A percentile compares a stretch with the other conserved stretches of the same genome.
Conservation (phyloP, 1,140 invertebrate species). For the Bradysia coprophila region DNA sequence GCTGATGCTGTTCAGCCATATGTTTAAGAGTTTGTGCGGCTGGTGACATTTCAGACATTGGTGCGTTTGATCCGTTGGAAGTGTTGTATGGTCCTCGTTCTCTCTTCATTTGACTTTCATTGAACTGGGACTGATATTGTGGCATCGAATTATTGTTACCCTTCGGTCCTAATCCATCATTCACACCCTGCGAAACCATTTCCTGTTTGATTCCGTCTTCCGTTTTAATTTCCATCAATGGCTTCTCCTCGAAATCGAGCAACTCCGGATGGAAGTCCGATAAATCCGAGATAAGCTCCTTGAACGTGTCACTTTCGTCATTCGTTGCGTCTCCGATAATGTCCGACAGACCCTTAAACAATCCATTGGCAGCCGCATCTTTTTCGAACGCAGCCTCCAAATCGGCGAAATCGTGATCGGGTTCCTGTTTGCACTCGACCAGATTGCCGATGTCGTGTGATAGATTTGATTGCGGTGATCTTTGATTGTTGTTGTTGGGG, state of each 20-base stretch:
- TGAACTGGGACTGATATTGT: slow-evolving; percentile 6
- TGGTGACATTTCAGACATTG: slow-evolving; percentile 51
- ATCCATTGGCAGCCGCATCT: slow-evolving; percentile 49
- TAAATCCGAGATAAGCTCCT: slow-evolving; percentile 76
- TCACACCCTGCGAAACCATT: slow-evolving; percentile 14
- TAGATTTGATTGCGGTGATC: slow-evolving; percentile 2
- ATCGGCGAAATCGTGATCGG: slow-evolving; percentile 65
- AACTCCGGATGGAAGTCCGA: slow-evolving; percentile 64
- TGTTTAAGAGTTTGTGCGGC: slow-evolving; percentile 87
- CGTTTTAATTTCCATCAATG: slow-evolving; percentile 37
- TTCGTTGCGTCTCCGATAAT: slow-evolving; percentile 64
- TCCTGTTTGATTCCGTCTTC: slow-evolving; percentile 9
- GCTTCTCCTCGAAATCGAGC: slow-evolving; percentile 52
- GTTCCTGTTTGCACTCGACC: slow-evolving; percentile 72
- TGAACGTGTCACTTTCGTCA: slow-evolving; percentile 67
- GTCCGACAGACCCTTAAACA: slow-evolving; percentile 59
- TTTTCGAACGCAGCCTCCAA: slow-evolving; percentile 65
- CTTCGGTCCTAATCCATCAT: slow-evolving; percentile 20
- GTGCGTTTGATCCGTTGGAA: slow-evolving; percentile 19
- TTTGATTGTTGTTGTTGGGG: slow-evolving; percentile 8
- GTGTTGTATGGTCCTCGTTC: slow-evolving; percentile 17
- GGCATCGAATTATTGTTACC: slow-evolving; percentile 15
- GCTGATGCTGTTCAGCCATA: slow-evolving; percentile 91
- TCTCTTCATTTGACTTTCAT: slow-evolving; percentile 7
- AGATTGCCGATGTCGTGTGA: slow-evolving; percentile 31